These are phyloP conservation scores for Phaethornis superciliosus DNA, from an alignment of 2,113 vertebrate genomes.

Conservation along the genomic window DNA sequence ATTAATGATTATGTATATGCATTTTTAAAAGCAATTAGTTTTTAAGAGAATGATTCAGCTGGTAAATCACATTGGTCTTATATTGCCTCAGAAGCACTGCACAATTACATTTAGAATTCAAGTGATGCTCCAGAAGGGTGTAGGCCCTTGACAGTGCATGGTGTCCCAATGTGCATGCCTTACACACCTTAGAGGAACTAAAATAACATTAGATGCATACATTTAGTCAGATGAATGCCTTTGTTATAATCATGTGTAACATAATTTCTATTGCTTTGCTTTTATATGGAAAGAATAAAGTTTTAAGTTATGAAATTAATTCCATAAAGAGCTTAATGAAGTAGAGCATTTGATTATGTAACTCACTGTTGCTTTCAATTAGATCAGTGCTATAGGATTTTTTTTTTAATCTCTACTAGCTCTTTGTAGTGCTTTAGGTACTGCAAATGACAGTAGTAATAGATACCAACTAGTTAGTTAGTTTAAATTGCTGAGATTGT, in stretches of 20 bases:
- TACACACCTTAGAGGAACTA: background rate
- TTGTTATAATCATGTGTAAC: background rate
- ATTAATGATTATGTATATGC: fast-evolving
- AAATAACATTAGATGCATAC: background rate
- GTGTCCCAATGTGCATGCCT: background rate
- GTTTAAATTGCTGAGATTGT: background rate
- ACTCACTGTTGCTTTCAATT: background rate
- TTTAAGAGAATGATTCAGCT: background rate
- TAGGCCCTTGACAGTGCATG: background rate
- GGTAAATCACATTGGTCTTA: background rate
- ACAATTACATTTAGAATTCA: background rate
- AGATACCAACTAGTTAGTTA: background rate
- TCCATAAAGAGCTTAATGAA: background rate
- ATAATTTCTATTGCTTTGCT: background rate
- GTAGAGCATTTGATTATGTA: background rate
- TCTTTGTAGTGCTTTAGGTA: background rate
- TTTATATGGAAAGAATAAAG: background rate
- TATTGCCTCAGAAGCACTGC: background rate
- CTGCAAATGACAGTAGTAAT: background rate
- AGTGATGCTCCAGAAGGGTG: background rate
- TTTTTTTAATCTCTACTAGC: background rate
- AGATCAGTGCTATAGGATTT: background rate
- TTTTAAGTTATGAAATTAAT: background rate
- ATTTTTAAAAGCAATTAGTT: background rate
- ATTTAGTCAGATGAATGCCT: background rate